Evolutionary conservation across 2,888 invertebrate genomes (phyloP), one percentile per base, ranked within the genome.

Genomic region (Drosophila engyochracea): DNA sequence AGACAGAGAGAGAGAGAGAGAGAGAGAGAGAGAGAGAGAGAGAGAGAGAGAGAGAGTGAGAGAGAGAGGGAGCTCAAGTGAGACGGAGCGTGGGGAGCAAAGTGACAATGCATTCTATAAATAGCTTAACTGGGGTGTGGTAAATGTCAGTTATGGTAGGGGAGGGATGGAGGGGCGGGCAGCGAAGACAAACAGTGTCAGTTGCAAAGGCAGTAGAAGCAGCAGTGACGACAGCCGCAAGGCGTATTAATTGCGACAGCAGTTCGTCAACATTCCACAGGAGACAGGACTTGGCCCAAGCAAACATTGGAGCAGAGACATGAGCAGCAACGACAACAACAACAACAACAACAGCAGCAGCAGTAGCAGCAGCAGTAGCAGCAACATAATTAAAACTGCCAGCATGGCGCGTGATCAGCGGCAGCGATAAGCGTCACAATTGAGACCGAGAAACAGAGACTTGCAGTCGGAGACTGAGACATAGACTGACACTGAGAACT

Each of bases 401-500:
- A 86, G 86, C 89, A 89, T 86, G 89, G 89, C 87, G 87, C 84
- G 89, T 84, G 89, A 85, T 89, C 89, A 86, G 80, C 79, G 79
- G 82, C 89, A 73, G 77, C 84, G 84, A 85, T 85, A 89, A 85
- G 76, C 84, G 64, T 74, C 59, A 78, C 47, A 47, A 59, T 37
- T 25, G 79, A 66, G 59, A 60, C 54, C 39, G 39, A 52, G 53
- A 74, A 41, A 57, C 31, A 28, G 39, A 55, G 12, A 47, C 28
- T 33, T 37, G 35, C 51, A 51, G 55, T 25, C 30, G 2, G 10
- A 71, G 72, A 25, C 22, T 49, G 51, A 54, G 59, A 28, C 33
- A 39, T 4, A 49, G 60, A 59, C 41, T 61, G 67, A 60, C 35
- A 68, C 66, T 65, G 62, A 57, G 57, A 70, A 70, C 64, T 52